These are phyloP conservation scores for Irena cyanogastra DNA, from an alignment of 2,113 vertebrate species.

Conservation along the genomic window DNA sequence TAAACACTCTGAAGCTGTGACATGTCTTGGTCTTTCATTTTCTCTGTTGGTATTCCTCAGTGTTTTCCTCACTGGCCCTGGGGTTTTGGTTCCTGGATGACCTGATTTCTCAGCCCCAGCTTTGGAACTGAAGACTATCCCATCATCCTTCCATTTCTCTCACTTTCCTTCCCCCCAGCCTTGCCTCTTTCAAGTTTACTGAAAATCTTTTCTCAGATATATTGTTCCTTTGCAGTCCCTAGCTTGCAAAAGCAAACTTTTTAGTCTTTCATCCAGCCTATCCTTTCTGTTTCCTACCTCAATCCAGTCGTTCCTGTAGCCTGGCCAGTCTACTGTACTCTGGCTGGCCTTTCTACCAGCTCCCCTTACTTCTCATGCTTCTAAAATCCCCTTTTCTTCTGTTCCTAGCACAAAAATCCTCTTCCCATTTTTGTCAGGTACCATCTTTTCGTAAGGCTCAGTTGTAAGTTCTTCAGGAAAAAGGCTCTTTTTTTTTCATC, in stretches of 20 bases:
- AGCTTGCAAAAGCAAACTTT: neutral
- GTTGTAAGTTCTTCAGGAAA: neutral
- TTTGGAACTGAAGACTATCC: neutral
- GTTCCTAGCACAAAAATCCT: neutral
- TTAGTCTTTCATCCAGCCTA: neutral
- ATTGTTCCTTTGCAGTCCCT: neutral
- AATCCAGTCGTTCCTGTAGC: neutral
- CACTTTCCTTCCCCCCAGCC: neutral
- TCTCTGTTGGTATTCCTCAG: neutral
- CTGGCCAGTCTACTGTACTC: neutral
- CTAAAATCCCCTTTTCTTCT: neutral
- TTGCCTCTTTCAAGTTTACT: neutral
- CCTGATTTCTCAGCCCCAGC: neutral
- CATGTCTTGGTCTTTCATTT: neutral
- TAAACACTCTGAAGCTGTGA: accelerated
- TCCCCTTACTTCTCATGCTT: neutral
- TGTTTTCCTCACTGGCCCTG: neutral
- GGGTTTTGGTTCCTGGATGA: neutral
- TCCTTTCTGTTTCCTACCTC: neutral
- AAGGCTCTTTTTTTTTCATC: neutral
- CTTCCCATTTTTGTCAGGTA: neutral
- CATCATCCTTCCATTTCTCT: neutral
- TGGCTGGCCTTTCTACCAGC: neutral
- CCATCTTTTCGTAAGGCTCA: neutral
- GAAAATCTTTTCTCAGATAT: neutral